These are phyloP conservation scores for Holothuria leucospilota DNA, from an alignment of 53 echinoderm and acorn worm species.

Conservation along the genomic window DNA sequence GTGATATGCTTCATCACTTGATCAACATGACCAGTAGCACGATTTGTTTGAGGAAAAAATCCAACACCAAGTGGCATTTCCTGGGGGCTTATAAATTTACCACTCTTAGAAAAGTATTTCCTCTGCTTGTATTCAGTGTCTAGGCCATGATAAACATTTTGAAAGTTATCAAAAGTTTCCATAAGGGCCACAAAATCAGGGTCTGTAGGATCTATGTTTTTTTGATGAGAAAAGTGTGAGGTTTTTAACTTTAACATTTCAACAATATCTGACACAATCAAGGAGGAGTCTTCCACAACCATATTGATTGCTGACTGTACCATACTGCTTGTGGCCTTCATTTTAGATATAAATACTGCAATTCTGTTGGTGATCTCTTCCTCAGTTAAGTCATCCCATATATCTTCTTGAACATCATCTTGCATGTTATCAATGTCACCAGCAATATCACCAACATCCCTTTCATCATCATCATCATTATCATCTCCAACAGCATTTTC, in stretches of 20 bases:
- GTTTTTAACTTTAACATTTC: constrained; percentile 23
- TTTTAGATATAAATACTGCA: constrained; percentile 41
- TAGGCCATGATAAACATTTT: constrained; percentile 35
- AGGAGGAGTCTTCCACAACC: constrained; percentile 11
- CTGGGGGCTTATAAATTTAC: constrained; percentile 49
- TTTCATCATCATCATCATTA: background rate
- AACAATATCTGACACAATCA: constrained; percentile 20
- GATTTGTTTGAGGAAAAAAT: constrained; percentile 53
- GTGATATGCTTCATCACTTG: constrained; percentile 60
- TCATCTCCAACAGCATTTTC: background rate
- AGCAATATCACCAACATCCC: background rate
- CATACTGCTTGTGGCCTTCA: constrained; percentile 29
- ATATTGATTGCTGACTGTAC: constrained; percentile 8
- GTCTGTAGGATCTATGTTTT: constrained; percentile 2
- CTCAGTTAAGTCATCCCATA: background rate
- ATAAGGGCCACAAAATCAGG: background rate
- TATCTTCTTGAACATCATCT: background rate
- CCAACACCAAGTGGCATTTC: constrained; percentile 58
- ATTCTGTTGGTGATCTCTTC: background rate
- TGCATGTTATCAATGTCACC: background rate
- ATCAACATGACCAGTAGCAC: constrained; percentile 58
- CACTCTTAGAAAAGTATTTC: constrained; percentile 53
- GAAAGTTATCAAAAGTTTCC: constrained; percentile 20
- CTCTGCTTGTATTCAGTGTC: constrained; percentile 60
- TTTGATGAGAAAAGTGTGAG: background rate